A percentile compares a stretch with the other conserved stretches of the same genome.
phyloP scores from a whole-genome alignment of 64 coral and sea anemone species.

The Montipora efflorescens region DNA sequence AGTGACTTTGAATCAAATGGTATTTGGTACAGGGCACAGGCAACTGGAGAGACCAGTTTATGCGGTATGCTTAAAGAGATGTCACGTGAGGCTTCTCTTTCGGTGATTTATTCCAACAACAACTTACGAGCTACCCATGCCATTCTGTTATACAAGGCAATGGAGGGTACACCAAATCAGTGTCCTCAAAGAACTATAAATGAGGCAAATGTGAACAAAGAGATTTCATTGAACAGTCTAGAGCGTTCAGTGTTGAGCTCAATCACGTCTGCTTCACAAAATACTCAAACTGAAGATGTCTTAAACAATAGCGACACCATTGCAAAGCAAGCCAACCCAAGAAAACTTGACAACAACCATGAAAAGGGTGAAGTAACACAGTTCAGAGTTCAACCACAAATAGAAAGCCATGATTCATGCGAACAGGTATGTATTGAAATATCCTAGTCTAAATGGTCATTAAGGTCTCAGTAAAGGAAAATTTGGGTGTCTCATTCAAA shows the following conservation, averaged over 20 bases:
- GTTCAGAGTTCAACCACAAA: neutral
- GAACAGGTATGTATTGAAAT: neutral
- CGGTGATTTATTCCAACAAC: slow-evolving; percentile 69
- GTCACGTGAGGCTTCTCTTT: slow-evolving; percentile 67
- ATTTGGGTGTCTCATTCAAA: no score
- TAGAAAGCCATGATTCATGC: neutral
- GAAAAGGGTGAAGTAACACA: neutral
- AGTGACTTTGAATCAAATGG: slow-evolving; percentile 73
- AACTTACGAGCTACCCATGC: slow-evolving; percentile 83
- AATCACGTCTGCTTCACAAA: neutral
- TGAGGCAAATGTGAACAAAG: neutral
- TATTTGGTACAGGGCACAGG: slow-evolving; percentile 82
- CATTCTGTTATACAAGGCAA: slow-evolving; percentile 66
- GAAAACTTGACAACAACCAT: neutral
- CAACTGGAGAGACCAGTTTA: slow-evolving; percentile 73
- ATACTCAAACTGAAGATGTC: slow-evolving; percentile 22
- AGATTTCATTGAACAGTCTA: neutral
- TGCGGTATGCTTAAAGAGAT: slow-evolving; percentile 83
- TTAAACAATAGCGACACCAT: slow-evolving; percentile 28
- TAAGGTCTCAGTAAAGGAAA: no score
- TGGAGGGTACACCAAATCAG: slow-evolving; percentile 19
- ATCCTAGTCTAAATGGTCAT: neutral
- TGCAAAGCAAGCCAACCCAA: slow-evolving; percentile 23
- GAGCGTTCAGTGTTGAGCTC: neutral
- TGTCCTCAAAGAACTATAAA: neutral